Conservation (phyloP, 2,797 vertebrate species). For the Tadarida brasiliensis region DNA sequence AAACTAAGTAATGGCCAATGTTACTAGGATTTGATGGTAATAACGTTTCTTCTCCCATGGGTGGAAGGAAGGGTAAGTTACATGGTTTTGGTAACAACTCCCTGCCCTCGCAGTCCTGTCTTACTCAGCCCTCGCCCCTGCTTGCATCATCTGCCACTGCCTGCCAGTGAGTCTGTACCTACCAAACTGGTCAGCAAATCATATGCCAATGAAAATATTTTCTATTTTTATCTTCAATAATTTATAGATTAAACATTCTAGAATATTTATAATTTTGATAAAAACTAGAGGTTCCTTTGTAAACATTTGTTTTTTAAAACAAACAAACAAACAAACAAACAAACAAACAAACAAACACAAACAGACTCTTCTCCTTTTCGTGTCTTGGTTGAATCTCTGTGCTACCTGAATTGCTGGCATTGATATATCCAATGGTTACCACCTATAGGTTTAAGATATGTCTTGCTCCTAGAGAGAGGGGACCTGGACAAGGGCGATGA, state of each 20-base stretch:
- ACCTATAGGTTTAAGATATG: background rate
- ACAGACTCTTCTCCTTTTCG: background rate
- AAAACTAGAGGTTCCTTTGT: background rate
- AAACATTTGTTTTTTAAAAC: background rate
- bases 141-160: background rate
- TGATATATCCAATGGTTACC: background rate
- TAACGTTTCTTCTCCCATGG: background rate
- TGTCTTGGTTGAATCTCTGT: background rate
- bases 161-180: background rate
- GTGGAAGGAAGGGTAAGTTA: background rate
- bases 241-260: background rate
- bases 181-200: background rate
- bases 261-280: background rate
- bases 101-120: background rate
- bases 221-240: slow-evolving; percentile 2
- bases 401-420: background rate
- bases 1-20: background rate
- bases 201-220: background rate
- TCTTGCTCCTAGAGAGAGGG: background rate
- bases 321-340: background rate
- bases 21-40: background rate
- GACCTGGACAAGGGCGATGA: background rate
- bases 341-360: background rate
- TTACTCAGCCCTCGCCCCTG: background rate
- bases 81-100: background rate